Evolutionary conservation across 2,797 vertebrate genomes (phyloP), one percentile per base, ranked within the genome.

Genomic region (Lerista edwardsae): DNA sequence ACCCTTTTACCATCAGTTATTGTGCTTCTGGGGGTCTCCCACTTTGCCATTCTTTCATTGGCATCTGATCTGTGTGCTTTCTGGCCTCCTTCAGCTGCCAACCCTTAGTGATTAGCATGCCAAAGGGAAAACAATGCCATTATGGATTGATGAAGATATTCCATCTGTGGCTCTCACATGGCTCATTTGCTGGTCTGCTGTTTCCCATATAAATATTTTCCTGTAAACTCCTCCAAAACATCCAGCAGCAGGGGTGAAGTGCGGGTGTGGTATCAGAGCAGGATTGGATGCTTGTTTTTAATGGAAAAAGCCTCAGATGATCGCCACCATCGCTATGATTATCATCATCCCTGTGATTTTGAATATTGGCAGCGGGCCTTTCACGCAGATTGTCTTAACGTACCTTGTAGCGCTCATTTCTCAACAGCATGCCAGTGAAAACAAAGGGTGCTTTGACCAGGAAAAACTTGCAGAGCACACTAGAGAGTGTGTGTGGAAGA

Each of bases 361-460:
- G 51, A 21, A 7, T n/a, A 15, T 27, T 36, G 9, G 51, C 8
- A 68, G 4, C 34, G 4, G 11, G 11, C 39, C 19, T 41, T 44
- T 4, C 41, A 44, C 9, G 41, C 41, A 44, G 41, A 44, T 9
- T 44, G 9, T 44, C 9, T 44, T 89, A 96, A 94, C 91, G 91
- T 87, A 94, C 93, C 92, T 95, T 95, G 94, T 95, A 19, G 86
- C 3, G 29, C 47, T 27, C 34, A 72, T 79, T 74, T 92, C 80
- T 12, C 75, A 69, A 82, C 67, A 84, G 89, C 57, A 80, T 0
- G 0, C 59, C 85, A 90, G 83, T 62, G 68, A 36, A 85, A 94
- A 94, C 94, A 95, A 92, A 93, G 93, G 90, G 78, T 65, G 88
- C 94, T 95, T 95, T 96, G 93, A 95, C 62, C 31, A 84, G 61